Evolutionary conservation across 2,888 invertebrate genomes (phyloP), one percentile per base, ranked within the genome.

Genomic region (Lagria hirta): DNA sequence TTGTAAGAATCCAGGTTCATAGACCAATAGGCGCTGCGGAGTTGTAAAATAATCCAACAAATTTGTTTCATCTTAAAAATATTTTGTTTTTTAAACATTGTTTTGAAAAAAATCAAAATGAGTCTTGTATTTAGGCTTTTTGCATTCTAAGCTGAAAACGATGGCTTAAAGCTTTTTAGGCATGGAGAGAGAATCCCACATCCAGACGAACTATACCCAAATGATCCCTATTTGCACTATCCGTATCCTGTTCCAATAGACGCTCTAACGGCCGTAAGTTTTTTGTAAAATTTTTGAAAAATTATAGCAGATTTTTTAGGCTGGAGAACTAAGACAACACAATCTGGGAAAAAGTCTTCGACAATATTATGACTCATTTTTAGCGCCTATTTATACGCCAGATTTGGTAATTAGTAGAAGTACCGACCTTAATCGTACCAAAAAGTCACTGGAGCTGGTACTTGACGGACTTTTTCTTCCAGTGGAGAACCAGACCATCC

Each of bases 201-300:
- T 27, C 78, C 81, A 26, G 54, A 50, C 26, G 78, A 79, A 54
- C 78, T 82, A 3, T 89, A 84, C 64, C 84, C 86, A 2, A 82
- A 75, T 49, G 87, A 88, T 73, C 82, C 83, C 2, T 75, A 83
- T 51, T 70, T 69, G 16, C 78, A 84, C 60, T 75, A 80, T 55
- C 75, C 77, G 7, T 79, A 79, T 74, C 86, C 87, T 7, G 82
- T 79, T 56, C 88, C 88, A 30, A 83, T 82, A 75, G 87, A 86
- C 36, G 86, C 88, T 66, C 71, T 90, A 30, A 87, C 88, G 30
- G 81, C 80, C 69, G 88, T 86, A 73, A 75, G 74, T 56, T 37
- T 3, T 11, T 13, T 28, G 1, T 15, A 26, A 15, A 11, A 23
- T 23, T 30, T 18, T 13, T 11, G 17, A 30, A 12, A 30, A 36